A percentile compares a stretch with the other conserved stretches of the same genome.
Conservation (phyloP, 1,140 invertebrate genomes). For the Trichonephila clavipes region DNA sequence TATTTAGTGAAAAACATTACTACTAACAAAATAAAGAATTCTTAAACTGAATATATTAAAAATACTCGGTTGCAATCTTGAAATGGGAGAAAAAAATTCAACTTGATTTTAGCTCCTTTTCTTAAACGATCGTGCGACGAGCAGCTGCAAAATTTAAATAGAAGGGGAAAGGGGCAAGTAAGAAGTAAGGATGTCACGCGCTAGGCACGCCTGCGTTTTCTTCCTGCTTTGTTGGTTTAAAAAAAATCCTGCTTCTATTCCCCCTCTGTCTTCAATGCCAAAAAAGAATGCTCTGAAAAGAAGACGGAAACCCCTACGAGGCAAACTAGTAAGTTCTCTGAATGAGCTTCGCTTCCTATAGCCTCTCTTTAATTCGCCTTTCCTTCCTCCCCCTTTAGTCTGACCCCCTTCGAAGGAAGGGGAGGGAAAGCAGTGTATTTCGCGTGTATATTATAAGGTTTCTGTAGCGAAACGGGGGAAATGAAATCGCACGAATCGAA, state of each 20-base stretch:
- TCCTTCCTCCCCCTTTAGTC: background rate
- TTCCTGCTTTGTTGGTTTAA: constrained; percentile 38
- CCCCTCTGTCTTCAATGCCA: constrained; percentile 43
- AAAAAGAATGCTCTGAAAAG: constrained; percentile 10
- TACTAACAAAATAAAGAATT: too few species aligned
- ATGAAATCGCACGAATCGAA: constrained; percentile 46
- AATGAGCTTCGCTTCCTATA: constrained; percentile 47
- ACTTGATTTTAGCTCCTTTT: background rate
- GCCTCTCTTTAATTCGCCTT: constrained; percentile 11
- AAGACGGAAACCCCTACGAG: constrained; percentile 44
- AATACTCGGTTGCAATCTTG: too few species aligned
- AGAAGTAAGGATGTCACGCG: constrained; percentile 73
- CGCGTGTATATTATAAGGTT: constrained; percentile 3
- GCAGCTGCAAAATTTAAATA: constrained; percentile 74
- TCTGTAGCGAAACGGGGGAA: background rate
- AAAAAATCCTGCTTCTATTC: constrained; percentile 22
- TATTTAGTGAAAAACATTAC: too few species aligned
- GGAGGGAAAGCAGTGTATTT: background rate
- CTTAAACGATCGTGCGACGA: constrained; percentile 59
- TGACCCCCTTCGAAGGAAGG: background rate
- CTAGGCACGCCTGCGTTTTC: constrained; percentile 73
- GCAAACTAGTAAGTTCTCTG: constrained; percentile 19
- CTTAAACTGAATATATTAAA: too few species aligned
- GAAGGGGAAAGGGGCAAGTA: constrained; percentile 13
- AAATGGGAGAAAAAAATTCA: background rate